These are phyloP conservation scores for Ctenosaura bakeri DNA, from an alignment of 2,797 vertebrate genomes.

Conservation along the genomic window DNA sequence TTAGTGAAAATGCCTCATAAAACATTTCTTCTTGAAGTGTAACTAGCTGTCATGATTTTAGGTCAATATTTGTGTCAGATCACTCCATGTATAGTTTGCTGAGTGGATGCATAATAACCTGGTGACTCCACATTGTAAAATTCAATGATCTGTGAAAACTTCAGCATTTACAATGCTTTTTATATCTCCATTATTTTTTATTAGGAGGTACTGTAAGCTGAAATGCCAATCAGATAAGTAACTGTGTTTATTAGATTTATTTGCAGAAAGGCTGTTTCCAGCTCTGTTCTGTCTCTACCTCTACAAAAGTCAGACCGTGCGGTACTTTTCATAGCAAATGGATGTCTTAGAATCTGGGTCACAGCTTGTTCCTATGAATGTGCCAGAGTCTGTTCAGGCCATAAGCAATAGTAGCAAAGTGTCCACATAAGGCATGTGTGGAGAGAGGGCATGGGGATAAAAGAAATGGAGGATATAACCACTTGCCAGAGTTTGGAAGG, in stretches of 20 bases:
- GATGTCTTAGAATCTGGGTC: constrained; percentile 7
- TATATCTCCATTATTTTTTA: constrained; percentile 72
- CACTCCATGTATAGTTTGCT: constrained; percentile 73
- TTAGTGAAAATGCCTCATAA: constrained; percentile 63
- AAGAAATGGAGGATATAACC: neutral
- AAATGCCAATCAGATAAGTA: constrained; percentile 76
- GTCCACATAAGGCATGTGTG: neutral
- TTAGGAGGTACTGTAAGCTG: constrained; percentile 68
- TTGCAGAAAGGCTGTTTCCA: constrained; percentile 45
- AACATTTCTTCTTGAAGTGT: constrained; percentile 61
- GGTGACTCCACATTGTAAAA: constrained; percentile 77
- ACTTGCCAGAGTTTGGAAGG: neutral
- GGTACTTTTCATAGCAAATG: neutral
- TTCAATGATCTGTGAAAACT: constrained; percentile 78
- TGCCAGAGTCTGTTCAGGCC: neutral
- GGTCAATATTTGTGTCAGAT: constrained; percentile 77
- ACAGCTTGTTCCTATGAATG: neutral
- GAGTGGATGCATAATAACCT: constrained; percentile 72
- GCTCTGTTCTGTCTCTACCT: constrained; percentile 38
- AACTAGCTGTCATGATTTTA: constrained; percentile 62
- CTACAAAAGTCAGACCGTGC: neutral
- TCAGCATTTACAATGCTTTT: constrained; percentile 76
- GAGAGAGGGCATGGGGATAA: neutral
- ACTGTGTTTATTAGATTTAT: constrained; percentile 70
- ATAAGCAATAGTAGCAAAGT: neutral